Base-by-base conservation (phyloP, 2,888 invertebrate genomes). In the Rhingia campestris region DNA sequence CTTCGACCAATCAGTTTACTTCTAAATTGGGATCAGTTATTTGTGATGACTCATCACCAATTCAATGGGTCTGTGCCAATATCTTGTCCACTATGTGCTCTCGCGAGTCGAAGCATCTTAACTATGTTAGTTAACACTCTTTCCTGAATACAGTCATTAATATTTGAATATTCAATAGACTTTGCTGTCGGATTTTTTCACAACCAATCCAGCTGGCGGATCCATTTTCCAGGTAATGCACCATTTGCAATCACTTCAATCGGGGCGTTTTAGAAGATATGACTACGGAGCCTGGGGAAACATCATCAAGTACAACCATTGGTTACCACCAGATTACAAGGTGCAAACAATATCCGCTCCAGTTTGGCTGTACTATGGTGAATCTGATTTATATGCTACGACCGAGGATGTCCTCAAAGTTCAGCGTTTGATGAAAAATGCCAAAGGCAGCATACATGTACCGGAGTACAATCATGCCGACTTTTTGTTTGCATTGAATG, bases 171-270 rank as follows among this genome's bases (percentile, higher is more conserved):
- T 54, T 47, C 89, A 90, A 4, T 89, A 95, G 95, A 94, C 94
- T 1, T 92, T 95, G 88, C 87, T 96, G 43, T 94, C 95, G 0
- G 93, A 94, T 0, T 94, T 95, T 64, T 88, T 94, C 6, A 93
- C 93, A 4, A 95, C 95, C 76, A 91, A 93, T 30, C 95, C 96
- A 0, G 95, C 95, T 1, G 96, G 96, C 1, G 92, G 94, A 0
- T 93, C 96, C 0, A 93, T 93, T 0, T 93, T 93, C 86, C 95
- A 96, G 89, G 89, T 96, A 0, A 91, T 94, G 0, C 96, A 97
- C 90, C 96, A 94, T 88, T 93, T 93, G 0, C 96, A 97, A 91
- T 92, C 93, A 32, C 88, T 89, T 14, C 92, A 91, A 3, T 92
- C 92, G 4, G 92, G 92, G 3, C 89, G 90, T 37, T 94, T 94